Evolutionary conservation across 2,888 invertebrate species (phyloP), one percentile per base, ranked within the genome.

Genomic region (Bombylius major): DNA sequence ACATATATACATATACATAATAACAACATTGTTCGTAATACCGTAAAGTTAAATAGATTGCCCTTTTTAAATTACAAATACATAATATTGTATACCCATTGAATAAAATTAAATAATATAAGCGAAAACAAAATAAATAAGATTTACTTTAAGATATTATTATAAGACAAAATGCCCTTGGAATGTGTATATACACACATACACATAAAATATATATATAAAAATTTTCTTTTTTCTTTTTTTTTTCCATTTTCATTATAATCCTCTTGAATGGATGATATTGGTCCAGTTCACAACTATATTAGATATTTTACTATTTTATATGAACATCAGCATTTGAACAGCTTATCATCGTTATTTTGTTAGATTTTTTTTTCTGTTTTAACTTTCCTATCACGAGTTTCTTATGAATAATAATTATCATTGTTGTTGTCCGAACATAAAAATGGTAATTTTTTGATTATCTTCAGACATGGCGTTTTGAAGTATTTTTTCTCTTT

Each of bases 341-440:
- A 23, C n/a, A 23, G 23, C 23, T 23, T 23, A 23, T 23, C 23
- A 23, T 23, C 23, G 23, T 23, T 23, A 23, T 23, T 23, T 23
- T 23, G 23, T 23, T 23, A 23, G 23, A 23, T 42, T 7, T 42
- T 42, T 39, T 51, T 45, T 36, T 34, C 8, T 50, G 46, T 50
- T 36, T 54, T 55, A 36, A 50, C 51, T 51, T 51, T 51, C 55
- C 55, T 55, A 55, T 55, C 55, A 55, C 55, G 50, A 45, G 32
- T 50, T n/a, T 50, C 55, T 55, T 55, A 55, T 55, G 50, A 55
- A 55, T 55, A 55, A 55, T 55, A 55, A 55, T 55, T 55, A 55
- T 55, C 50, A 39, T 46, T 50, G 31, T 50, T 50, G 51, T 55
- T 46, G 55, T 46, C 50, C 33, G 8, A n/a, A 36, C 47, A 51